Conservation (phyloP, 2,888 invertebrate genomes). For the Drosophila borealis region DNA sequence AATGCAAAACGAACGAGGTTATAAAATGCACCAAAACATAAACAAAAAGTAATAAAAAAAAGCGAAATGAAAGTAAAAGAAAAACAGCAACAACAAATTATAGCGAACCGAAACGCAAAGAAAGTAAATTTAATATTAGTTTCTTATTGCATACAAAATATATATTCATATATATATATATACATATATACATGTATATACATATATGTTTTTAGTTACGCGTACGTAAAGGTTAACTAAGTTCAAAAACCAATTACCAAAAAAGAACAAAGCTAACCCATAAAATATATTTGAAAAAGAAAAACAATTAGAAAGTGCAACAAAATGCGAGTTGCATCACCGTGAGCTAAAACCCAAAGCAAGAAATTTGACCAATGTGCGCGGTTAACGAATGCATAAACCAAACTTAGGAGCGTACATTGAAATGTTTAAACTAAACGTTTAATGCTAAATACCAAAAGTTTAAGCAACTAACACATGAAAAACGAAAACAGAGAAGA, state of each 20-base stretch:
- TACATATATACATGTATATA: conserved; percentile 40
- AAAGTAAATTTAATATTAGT: conserved; percentile 66
- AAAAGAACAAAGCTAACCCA: conserved; percentile 15
- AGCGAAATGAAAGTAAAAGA: conserved; percentile 11
- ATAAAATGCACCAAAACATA: conserved; percentile 64
- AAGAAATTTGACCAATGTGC: conserved; percentile 51
- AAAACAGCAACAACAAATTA: conserved; percentile 34
- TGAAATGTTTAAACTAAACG: conserved; percentile 31
- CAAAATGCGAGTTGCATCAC: conserved; percentile 26
- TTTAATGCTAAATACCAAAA: conserved; percentile 52
- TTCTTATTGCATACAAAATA: conserved; percentile 70
- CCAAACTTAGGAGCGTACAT: conserved; percentile 33
- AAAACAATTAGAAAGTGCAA: conserved; percentile 5
- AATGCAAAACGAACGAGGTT: conserved; percentile 32
- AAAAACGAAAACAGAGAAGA: background rate
- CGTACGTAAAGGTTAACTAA: conserved; percentile 66
- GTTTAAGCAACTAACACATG: conserved; percentile 14
- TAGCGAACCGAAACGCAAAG: conserved; percentile 47
- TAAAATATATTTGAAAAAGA: conserved; percentile 12
- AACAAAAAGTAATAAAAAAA: conserved; percentile 17
- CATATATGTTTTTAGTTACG: conserved; percentile 58
- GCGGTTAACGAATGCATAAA: conserved; percentile 25
- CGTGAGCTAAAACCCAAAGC: conserved; percentile 45
- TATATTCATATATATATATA: conserved; percentile 52
- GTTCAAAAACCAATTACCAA: conserved; percentile 51